Base-by-base conservation (phyloP, 2,888 invertebrate species). In the Epirrhoe tristata region DNA sequence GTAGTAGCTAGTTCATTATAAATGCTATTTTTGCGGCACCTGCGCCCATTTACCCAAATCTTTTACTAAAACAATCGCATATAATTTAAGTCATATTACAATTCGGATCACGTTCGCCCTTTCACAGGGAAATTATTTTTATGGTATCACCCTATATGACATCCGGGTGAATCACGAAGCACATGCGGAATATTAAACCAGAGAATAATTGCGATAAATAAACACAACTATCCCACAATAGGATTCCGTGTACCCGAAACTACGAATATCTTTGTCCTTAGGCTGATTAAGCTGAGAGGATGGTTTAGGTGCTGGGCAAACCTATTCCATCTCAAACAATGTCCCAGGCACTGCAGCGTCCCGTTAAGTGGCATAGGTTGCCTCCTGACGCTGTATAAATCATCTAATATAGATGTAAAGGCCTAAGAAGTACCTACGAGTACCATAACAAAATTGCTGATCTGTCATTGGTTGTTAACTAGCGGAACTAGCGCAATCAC, bases 91-190 rank as follows among this genome's bases (percentile, higher is more conserved):
- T 52, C 16, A 8, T 36, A 52, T 59, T 53, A 12, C 31, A n/a
- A 71, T 69, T 70, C 73, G 6, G 54, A 63, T 62, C 73, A 71
- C 73, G 73, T 57, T 34, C 53, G 24, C n/a, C 52, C 59, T 67
- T 72, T 70, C 63, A 48, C 56, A 63, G 63, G 59, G 63, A 71
- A 66, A 69, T 71, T 65, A 69, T 73, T 73, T 71, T 69, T 67
- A 69, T 67, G 63, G 64, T 64, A 61, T 63, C 63, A 58, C 66
- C 65, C 64, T 63, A 70, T 71, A 69, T 67, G 71, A 65, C 71
- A 71, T 56, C 31, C 50, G 60, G 46, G 34, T 58, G 67, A 63
- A 56, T 66, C 36, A 56, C 46, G 8, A 48, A 3, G 14, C 39
- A 32, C 57, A 57, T 16, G 32, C 16, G 32, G 71, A 71, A 70